Conservation (phyloP, 2,888 invertebrate genomes). For the Zootermopsis nevadensis region DNA sequence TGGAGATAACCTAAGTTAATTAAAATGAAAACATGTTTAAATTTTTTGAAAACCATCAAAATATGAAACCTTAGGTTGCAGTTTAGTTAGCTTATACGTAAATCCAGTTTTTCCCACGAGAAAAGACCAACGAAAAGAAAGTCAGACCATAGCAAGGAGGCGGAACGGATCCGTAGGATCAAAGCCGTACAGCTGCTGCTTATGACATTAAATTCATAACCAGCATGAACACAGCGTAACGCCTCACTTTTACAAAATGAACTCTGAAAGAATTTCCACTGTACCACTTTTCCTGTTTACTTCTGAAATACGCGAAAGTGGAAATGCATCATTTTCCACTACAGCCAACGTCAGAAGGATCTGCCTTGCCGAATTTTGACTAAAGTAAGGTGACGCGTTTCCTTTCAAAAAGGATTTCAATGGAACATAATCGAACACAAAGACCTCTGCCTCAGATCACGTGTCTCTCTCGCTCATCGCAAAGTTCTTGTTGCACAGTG, state of each 20-base stretch:
- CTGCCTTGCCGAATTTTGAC: constrained; percentile 22
- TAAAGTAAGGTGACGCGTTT: constrained; percentile 18
- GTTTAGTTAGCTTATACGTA: too few species aligned
- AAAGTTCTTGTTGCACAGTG: neutral
- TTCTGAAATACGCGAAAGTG: neutral
- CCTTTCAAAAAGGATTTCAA: constrained; percentile 13
- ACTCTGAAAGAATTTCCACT: neutral
- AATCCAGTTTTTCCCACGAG: too few species aligned
- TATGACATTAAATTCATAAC: too few species aligned
- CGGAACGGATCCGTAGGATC: too few species aligned
- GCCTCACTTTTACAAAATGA: neutral
- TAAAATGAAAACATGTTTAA: too few species aligned
- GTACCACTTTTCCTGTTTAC: neutral
- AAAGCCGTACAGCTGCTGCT: too few species aligned
- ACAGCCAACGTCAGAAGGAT: neutral
- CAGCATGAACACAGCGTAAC: too few species aligned
- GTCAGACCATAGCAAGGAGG: too few species aligned
- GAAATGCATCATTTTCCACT: constrained; percentile 25
- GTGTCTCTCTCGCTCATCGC: neutral
- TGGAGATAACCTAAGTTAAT: too few species aligned
- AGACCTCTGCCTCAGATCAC: neutral
- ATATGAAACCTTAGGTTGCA: too few species aligned
- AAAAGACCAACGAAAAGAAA: too few species aligned
- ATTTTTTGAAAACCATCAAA: too few species aligned
- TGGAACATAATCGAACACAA: constrained; percentile 9